phyloP scores from a whole-genome alignment of 2,888 invertebrate species.

The Drosophila diplacantha region DNA sequence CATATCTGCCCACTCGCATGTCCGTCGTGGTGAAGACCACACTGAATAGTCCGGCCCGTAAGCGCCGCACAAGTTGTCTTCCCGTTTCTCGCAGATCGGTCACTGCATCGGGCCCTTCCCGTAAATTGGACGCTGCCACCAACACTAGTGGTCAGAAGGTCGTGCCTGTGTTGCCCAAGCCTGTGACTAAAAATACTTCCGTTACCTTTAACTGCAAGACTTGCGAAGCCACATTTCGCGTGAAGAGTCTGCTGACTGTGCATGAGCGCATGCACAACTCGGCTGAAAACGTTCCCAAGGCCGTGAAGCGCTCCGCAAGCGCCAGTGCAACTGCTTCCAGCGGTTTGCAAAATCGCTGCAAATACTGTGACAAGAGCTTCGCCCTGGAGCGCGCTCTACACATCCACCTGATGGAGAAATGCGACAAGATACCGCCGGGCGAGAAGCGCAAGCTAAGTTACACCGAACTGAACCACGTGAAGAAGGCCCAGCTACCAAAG shows the following conservation, averaged over 20 bases:
- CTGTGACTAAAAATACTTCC: not conserved
- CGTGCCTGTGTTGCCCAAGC: not conserved
- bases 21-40: conserved; percentile 75
- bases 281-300: conserved; percentile 36
- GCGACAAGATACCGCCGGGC: conserved; percentile 73
- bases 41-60: conserved; percentile 75
- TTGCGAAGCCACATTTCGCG: conserved; percentile 61
- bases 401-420: conserved; percentile 74
- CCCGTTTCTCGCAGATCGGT: conserved; percentile 25
- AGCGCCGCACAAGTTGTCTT: conserved; percentile 53
- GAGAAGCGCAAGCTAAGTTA: conserved; percentile 73
- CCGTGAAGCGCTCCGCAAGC: conserved; percentile 14
- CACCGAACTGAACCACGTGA: conserved; percentile 71
- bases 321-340: not conserved
- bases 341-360: conserved; percentile 57
- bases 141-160: not conserved
- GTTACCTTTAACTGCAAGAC: conserved; percentile 50
- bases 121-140: conserved; percentile 1
- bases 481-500: conserved; percentile 70
- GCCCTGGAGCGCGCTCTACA: conserved; percentile 70
- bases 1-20: conserved; percentile 66
- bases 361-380: conserved; percentile 75
- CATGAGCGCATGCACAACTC: conserved; percentile 65
- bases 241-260: conserved; percentile 61
- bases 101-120: not conserved